Base-by-base conservation (phyloP, 23 tunicate species). In the Ascidia mentula region DNA sequence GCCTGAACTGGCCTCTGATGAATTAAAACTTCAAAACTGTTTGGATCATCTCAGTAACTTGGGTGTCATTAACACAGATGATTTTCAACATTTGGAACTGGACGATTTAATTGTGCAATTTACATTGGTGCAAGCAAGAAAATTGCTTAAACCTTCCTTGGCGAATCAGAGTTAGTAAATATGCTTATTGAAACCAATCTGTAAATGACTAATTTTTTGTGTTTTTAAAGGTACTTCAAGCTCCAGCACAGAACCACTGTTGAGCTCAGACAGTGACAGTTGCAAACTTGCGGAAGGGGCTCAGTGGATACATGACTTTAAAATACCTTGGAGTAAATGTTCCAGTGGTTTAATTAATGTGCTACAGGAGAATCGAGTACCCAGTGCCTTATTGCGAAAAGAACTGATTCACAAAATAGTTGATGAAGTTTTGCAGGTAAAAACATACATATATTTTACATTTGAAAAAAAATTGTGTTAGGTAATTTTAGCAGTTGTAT, bases 91-190 rank as follows among this genome's bases (percentile, higher is more conserved):
- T 4, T 45, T 74, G 17, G 28, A 46, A 38, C 46, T 36, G 26
- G 38, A 31, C 38, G 78, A 74, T 36, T 36, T 74, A 18, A 38
- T 26, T 8, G 46, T 36, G 37, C 28, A 36, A 18, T 3, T 74
- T 18, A 74, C 37, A 74, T 46, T 46, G 33, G 38, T 74, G 13
- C 45, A 37, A 36, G 40, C 78, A 36, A 74, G 78, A 37, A 37
- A 74, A 31, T 38, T 74, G 13, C 37, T 53, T 53, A 53, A 53
- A 53, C 28, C 65, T n/a, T n/a, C n/a, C n/a, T 28, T 53, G 65
- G 65, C 65, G 24, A 53, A 53, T 28, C 24, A 28, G 65, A 53
- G 65, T 53, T 3, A 5, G 65, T 9, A 26, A 53, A 53, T 53
- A 53, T 53, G 22, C 4, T 5, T 53, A 53, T 20, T 53, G 65